Percentiles rank a stretch among this genome's conserved stretches.
Evolutionary conservation across 2,888 invertebrate species (phyloP).

Genomic region (Aphodius granarius): DNA sequence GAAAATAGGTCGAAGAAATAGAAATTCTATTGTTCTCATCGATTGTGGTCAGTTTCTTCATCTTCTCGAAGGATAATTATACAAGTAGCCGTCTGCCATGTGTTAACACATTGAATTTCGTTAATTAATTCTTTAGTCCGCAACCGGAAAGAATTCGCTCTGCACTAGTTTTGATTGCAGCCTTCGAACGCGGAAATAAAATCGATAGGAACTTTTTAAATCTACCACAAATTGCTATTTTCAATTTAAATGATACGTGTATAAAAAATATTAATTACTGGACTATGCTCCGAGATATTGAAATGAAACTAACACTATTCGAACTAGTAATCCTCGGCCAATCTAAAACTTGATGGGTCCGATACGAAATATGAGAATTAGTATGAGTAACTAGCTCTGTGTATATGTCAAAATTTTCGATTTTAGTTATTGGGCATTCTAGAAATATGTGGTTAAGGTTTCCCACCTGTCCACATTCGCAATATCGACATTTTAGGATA

Average conservation of each 20-base stretch:
- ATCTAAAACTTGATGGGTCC: too few relatives aligned
- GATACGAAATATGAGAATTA: too few relatives aligned
- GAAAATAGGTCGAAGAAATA: conserved; percentile 11
- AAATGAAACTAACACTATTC: too few relatives aligned
- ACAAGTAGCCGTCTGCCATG: not conserved
- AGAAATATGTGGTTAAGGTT: too few relatives aligned
- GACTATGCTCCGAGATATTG: too few relatives aligned
- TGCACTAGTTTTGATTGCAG: not conserved
- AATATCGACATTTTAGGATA: too few relatives aligned
- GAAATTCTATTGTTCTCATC: not conserved
- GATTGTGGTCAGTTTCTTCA: not conserved
- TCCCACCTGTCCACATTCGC: too few relatives aligned
- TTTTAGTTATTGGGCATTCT: too few relatives aligned
- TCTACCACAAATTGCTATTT: not conserved
- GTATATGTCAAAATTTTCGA: too few relatives aligned
- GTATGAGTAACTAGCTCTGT: too few relatives aligned
- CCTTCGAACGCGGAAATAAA: not conserved
- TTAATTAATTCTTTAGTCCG: not conserved
- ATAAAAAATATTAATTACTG: too few relatives aligned
- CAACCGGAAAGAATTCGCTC: not conserved
- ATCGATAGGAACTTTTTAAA: not conserved
- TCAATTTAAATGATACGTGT: not conserved
- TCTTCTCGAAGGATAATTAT: not conserved
- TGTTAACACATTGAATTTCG: not conserved
- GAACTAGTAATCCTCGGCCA: too few relatives aligned